Evolutionary conservation across 2,797 vertebrate genomes (phyloP).

Genomic region (Mus caroli): DNA sequence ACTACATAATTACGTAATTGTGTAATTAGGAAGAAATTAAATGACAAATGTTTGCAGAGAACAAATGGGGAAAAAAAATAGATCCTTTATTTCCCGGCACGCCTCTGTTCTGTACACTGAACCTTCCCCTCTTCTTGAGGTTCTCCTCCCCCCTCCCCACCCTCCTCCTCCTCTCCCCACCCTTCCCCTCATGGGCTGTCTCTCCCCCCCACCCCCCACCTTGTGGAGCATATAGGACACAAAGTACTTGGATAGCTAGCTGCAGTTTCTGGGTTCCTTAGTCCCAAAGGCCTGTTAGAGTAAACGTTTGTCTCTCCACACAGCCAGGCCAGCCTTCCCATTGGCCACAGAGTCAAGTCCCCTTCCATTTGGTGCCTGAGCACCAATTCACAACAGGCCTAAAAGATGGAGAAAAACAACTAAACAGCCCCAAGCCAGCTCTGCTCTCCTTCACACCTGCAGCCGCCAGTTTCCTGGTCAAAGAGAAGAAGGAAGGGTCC

Average conservation of each 20-base stretch:
- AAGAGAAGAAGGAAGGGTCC: not conserved
- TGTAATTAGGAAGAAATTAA: slow-evolving; percentile 86
- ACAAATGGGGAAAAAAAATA: slow-evolving; percentile 74
- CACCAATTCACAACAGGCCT: not conserved
- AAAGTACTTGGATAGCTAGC: not conserved
- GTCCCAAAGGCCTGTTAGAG: not conserved
- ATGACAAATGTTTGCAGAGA: slow-evolving; percentile 83
- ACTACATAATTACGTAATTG: slow-evolving; percentile 86
- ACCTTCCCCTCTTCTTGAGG: slow-evolving; percentile 13
- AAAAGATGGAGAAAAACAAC: not conserved
- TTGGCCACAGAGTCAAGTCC: not conserved
- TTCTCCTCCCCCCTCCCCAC: not conserved
- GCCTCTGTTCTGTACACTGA: slow-evolving; percentile 37
- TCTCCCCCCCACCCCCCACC: too few species aligned
- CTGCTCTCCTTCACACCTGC: not conserved
- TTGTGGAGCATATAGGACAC: not conserved
- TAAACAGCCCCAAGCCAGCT: not conserved
- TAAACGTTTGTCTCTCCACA: not conserved
- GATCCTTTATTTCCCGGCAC: slow-evolving; percentile 66
- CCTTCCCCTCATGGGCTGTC: not conserved
- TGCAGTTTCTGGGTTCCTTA: not conserved
- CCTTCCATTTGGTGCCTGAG: not conserved
- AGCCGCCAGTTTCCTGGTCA: not conserved
- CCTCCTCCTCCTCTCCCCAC: not conserved
- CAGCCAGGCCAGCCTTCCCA: not conserved